phyloP scores from a whole-genome alignment of 2,113 vertebrate species.

The Synchiropus splendidus region DNA sequence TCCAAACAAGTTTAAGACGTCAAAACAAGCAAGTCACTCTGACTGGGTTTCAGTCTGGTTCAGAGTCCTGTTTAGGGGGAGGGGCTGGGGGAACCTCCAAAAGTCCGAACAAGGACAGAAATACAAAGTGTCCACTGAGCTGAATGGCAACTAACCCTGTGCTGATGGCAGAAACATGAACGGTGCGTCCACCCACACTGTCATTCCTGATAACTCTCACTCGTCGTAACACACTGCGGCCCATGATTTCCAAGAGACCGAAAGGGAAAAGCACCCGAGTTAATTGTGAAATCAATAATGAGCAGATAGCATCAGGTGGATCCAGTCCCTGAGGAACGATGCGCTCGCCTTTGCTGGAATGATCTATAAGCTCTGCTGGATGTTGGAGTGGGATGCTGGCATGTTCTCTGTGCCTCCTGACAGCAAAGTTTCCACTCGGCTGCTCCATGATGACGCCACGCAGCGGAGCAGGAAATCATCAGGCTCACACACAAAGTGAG shows the following conservation, averaged over 20 bases:
- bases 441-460: conserved; percentile 54
- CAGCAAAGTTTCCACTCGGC: conserved; percentile 55
- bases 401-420: conserved; percentile 43
- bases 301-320: background rate
- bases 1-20: too few relatives aligned
- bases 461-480: conserved; percentile 59
- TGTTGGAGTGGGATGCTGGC: conserved; percentile 19
- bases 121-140: too few relatives aligned
- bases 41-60: too few relatives aligned
- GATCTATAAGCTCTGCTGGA: conserved; percentile 27
- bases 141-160: too few relatives aligned
- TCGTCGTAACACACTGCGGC: background rate
- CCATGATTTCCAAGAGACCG: conserved; percentile 5
- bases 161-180: too few relatives aligned
- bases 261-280: conserved; percentile 1
- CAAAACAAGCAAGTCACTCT: too few relatives aligned
- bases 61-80: too few relatives aligned
- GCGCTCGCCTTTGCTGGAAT: conserved; percentile 14
- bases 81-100: too few relatives aligned
- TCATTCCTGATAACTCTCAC: conserved; percentile 26
- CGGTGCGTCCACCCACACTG: conserved; percentile 45
- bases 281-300: conserved; percentile 4
- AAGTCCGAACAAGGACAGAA: too few relatives aligned
- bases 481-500: conserved; percentile 44
- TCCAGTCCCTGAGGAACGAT: background rate